A percentile compares a stretch with the other conserved stretches of the same genome.
Evolutionary conservation across 2,113 vertebrate genomes (phyloP).

Genomic region (Equus przewalskii): DNA sequence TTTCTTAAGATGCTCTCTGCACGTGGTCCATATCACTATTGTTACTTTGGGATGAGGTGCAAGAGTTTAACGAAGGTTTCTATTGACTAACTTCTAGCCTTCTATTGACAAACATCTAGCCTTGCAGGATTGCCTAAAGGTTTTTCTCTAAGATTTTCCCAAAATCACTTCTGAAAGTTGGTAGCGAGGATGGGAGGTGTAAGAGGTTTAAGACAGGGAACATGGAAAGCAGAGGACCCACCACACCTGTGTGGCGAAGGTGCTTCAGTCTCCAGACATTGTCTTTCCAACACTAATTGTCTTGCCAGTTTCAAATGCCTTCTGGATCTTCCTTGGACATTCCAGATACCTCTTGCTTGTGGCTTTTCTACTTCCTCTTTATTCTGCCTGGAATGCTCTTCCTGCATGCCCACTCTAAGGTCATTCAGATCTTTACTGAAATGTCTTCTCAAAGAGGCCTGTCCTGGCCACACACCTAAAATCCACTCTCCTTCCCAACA

Average conservation of each 20-base stretch:
- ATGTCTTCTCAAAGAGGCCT: background rate
- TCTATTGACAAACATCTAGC: background rate
- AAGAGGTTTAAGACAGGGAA: background rate
- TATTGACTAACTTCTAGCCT: background rate
- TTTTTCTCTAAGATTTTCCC: background rate
- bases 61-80: background rate
- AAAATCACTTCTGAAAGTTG: background rate
- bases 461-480: background rate
- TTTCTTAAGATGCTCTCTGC: background rate
- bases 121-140: background rate
- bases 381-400: background rate
- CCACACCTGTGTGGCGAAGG: fast-evolving
- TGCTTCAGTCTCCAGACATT: background rate
- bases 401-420: background rate
- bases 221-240: background rate
- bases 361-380: background rate
- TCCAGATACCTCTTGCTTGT: background rate
- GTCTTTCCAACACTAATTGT: background rate
- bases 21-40: background rate
- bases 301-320: background rate
- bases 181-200: background rate
- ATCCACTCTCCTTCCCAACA: background rate
- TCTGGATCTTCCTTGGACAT: background rate
- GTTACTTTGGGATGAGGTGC: background rate
- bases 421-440: background rate